Percentiles rank a stretch among this genome's conserved stretches.
Evolutionary conservation across 2,113 vertebrate species (phyloP).

Genomic region (Caretta caretta): DNA sequence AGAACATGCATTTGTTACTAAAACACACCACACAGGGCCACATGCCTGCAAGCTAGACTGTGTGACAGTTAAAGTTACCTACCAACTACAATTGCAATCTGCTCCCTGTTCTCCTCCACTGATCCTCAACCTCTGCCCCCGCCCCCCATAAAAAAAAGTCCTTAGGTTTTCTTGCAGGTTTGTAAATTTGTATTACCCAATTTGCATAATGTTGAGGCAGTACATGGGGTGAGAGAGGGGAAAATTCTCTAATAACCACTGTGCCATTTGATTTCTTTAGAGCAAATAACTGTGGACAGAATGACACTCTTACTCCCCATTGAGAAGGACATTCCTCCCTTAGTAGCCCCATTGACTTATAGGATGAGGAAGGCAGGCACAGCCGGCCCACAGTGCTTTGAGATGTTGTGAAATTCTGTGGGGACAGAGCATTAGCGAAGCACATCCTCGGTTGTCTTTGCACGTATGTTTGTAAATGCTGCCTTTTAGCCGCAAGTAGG

Average conservation of each 20-base stretch:
- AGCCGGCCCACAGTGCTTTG: background rate
- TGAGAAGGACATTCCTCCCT: background rate
- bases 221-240: too few species aligned
- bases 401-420: background rate
- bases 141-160: rapidly evolving
- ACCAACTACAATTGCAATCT: background rate
- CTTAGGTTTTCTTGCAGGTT: background rate
- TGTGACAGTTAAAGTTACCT: constrained; percentile 18
- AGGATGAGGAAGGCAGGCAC: rapidly evolving
- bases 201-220: background rate
- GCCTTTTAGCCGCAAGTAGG: background rate
- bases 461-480: background rate
- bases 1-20: constrained; percentile 35
- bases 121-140: background rate
- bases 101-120: background rate
- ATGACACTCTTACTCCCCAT: background rate
- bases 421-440: background rate
- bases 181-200: background rate
- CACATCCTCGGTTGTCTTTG: background rate
- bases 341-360: background rate
- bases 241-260: background rate
- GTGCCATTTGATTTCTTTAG: background rate
- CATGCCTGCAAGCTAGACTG: constrained; percentile 23
- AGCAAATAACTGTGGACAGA: background rate
- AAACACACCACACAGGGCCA: constrained; percentile 17